phyloP scores from a whole-genome alignment of 2,888 invertebrate species.

The Trachelus tabidus region DNA sequence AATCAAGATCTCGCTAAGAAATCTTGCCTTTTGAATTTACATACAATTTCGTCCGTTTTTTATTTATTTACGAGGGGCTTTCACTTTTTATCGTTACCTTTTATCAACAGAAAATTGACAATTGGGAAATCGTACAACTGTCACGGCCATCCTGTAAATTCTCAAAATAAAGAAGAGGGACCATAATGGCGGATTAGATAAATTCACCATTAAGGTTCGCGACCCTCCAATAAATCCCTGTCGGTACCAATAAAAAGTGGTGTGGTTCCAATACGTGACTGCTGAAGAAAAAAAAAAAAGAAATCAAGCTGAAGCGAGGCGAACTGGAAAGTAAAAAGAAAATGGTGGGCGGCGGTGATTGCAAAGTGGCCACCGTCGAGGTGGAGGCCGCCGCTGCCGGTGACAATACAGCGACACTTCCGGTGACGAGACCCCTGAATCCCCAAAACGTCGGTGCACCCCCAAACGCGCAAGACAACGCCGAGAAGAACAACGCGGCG shows the following conservation, averaged over 20 bases:
- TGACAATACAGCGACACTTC: constrained; percentile 90
- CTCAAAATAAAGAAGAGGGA: background rate
- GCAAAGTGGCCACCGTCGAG: constrained; percentile 91
- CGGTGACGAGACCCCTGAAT: constrained; percentile 80
- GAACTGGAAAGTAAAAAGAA: background rate
- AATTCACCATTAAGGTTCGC: background rate
- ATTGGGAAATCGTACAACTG: background rate
- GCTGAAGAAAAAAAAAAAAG: background rate
- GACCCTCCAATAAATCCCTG: background rate
- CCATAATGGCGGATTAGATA: background rate
- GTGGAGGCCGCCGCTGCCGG: constrained; percentile 77
- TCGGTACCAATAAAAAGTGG: background rate
- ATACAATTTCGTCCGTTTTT: background rate
- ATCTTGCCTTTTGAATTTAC: background rate
- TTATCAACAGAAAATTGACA: background rate
- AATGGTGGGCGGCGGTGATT: constrained; percentile 79
- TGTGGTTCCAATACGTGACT: background rate
- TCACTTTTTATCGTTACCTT: background rate
- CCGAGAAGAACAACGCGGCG: constrained; percentile 84
- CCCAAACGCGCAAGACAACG: constrained; percentile 75
- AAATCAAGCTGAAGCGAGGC: background rate
- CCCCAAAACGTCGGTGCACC: constrained; percentile 69
- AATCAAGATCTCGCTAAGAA: background rate
- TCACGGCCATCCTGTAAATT: background rate
- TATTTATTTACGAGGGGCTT: background rate